phyloP scores from a whole-genome alignment of 1,140 invertebrate species.

The Probaryconus sp. region DNA sequence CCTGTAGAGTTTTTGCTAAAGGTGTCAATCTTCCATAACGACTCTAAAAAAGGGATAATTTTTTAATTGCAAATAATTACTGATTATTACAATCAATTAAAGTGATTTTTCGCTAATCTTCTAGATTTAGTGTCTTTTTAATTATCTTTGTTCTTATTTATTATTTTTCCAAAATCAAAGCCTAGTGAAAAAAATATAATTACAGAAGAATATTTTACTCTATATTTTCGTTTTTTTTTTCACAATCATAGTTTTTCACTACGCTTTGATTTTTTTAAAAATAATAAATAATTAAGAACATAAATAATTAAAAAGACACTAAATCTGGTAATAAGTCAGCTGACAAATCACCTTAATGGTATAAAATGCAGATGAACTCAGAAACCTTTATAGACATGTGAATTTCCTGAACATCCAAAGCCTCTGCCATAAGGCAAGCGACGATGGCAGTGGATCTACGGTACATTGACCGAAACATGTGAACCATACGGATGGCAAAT shows the following conservation, averaged over 20 bases:
- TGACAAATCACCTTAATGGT: no score
- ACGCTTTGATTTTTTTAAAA: no score
- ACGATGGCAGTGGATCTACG: slow-evolving; percentile 90
- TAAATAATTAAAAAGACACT: no score
- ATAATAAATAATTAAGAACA: slow-evolving; percentile 20
- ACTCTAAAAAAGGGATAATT: slow-evolving; percentile 81
- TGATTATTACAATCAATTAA: neutral
- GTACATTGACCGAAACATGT: slow-evolving; percentile 87
- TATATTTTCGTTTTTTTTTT: no score
- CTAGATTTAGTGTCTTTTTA: neutral
- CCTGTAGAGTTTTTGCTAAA: slow-evolving; percentile 93
- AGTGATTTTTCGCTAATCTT: no score
- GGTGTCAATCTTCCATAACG: slow-evolving; percentile 93
- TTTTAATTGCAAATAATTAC: slow-evolving; percentile 12
- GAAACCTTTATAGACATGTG: slow-evolving; percentile 90
- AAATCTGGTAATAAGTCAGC: no score
- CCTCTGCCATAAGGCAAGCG: slow-evolving; percentile 96
- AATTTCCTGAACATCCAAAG: slow-evolving; percentile 89
- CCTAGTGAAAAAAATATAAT: no score
- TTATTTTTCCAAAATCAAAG: neutral
- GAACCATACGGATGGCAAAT: slow-evolving; percentile 88
- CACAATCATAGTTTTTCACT: no score
- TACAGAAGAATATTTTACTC: no score
- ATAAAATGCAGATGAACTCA: no score
- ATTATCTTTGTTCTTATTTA: neutral